Evolutionary conservation across 2,888 invertebrate genomes (phyloP), one percentile per base, ranked within the genome.

Genomic region (Monopis laevigella): DNA sequence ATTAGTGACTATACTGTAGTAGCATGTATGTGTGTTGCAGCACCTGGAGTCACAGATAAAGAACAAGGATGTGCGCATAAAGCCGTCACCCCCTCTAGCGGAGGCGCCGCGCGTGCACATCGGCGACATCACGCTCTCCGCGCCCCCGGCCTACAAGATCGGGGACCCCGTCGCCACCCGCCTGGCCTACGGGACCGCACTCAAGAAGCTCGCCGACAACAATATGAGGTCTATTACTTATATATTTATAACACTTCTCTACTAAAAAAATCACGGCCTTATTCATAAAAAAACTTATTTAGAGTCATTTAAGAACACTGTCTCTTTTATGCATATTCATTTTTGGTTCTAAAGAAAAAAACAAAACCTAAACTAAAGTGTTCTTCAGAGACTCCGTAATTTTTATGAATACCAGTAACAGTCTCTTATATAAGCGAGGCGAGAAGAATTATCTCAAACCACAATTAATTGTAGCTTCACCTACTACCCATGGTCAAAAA

Each of bases 131-230:
- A 81, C 77, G 17, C 82, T 98, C 46, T 86, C 90, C 2, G 66
- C 89, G 0, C 90, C 96, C 16, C 98, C 98, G 0, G 77, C 70
- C 5, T 99, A 99, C 81, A 88, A 88, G 63, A 51, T 84, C 2
- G 91, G 89, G 0, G 90, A 93, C 47, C 58, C 72, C 50, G 85
- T 97, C 10, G 97, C 97, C 40, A 98, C 97, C 0, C 85, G 99
- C 42, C 78, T 90, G 35, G 98, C 99, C 0, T 99, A 99, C 71
- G 99, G 99, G 3, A 91, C 88, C 12, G 98, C 93, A 2, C 80
- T 99, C 44, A 92, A 90, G 48, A 99, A 98, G 80, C 84, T 99
- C 51, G 88, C 85, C 0, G 83, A 86, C 46, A 84, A 78, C 46
- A 88, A 89, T 60, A 66, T 83, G 49, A 62, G 75, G 74, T 73